phyloP scores from a whole-genome alignment of 2,888 invertebrate species.

The Lepidochitona cinerea region DNA sequence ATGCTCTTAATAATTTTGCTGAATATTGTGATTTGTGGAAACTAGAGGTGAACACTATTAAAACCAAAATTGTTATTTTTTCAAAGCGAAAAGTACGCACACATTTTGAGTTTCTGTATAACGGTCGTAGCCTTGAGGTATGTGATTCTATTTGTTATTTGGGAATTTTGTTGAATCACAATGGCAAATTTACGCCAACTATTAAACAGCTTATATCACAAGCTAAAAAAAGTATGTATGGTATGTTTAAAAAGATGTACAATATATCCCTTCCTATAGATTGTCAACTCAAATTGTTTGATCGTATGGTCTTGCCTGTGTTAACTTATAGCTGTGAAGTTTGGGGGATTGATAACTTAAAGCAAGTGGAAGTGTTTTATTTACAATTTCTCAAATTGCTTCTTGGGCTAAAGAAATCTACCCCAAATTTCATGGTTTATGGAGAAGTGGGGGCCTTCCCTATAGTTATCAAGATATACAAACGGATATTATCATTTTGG shows the following conservation, averaged over 20 bases:
- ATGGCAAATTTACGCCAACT: conserved; percentile 13
- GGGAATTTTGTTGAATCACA: conserved; percentile 14
- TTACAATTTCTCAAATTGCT: no score
- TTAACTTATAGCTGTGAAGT: no score
- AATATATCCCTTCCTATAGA: background rate
- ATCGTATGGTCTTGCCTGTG: no score
- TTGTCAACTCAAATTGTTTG: no score
- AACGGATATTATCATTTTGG: no score
- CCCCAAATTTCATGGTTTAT: no score
- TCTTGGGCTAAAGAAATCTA: no score
- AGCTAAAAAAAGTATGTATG: background rate
- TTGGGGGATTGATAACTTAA: no score
- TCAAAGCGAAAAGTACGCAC: conserved; percentile 5
- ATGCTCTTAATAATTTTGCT: background rate
- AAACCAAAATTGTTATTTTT: conserved; percentile 17
- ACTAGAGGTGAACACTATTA: conserved; percentile 6
- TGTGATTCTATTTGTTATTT: conserved; percentile 13
- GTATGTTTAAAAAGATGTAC: background rate
- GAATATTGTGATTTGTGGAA: conserved; percentile 14
- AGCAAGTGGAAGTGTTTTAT: no score
- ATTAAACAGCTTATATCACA: background rate
- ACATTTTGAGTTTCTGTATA: conserved; percentile 3
- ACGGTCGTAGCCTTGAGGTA: conserved; percentile 9
- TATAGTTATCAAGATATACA: no score
- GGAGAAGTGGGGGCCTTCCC: no score